Percentiles rank a stretch among this genome's conserved stretches.
Evolutionary conservation across 2,797 vertebrate genomes (phyloP).

Genomic region (Taeniopygia guttata): DNA sequence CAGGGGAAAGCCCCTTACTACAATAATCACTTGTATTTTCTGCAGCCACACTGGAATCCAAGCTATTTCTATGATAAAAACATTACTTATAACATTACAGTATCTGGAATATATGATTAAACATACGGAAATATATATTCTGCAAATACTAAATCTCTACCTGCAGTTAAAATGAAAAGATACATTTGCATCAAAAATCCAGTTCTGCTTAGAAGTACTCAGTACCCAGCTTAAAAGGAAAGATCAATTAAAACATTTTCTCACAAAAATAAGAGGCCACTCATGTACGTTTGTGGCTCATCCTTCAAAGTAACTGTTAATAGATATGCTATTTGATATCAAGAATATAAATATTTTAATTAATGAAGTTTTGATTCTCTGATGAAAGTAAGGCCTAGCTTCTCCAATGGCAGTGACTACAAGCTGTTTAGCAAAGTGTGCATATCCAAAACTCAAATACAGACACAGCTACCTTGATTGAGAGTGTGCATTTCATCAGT

Average conservation of each 20-base stretch:
- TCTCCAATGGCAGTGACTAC: not conserved
- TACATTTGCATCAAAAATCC: not conserved
- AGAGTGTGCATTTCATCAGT: not conserved
- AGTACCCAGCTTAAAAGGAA: not conserved
- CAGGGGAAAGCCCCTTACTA: not conserved
- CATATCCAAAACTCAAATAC: not conserved
- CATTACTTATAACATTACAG: not conserved
- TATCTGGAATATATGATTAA: not conserved
- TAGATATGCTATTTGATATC: not conserved
- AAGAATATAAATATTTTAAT: not conserved
- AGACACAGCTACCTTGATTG: rapidly evolving
- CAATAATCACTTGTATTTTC: not conserved
- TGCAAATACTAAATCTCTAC: not conserved
- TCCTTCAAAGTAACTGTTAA: not conserved
- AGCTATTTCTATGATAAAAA: not conserved
- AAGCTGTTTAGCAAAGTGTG: not conserved
- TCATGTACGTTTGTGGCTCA: not conserved
- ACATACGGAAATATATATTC: not conserved
- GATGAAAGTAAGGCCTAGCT: not conserved
- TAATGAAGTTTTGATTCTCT: not conserved
- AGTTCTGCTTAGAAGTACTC: not conserved
- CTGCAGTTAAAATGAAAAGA: not conserved
- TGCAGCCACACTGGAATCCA: not conserved
- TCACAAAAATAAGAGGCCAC: not conserved
- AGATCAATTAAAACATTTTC: not conserved